Evolutionary conservation across 2,113 vertebrate species (phyloP).

Genomic region (Charina bottae): DNA sequence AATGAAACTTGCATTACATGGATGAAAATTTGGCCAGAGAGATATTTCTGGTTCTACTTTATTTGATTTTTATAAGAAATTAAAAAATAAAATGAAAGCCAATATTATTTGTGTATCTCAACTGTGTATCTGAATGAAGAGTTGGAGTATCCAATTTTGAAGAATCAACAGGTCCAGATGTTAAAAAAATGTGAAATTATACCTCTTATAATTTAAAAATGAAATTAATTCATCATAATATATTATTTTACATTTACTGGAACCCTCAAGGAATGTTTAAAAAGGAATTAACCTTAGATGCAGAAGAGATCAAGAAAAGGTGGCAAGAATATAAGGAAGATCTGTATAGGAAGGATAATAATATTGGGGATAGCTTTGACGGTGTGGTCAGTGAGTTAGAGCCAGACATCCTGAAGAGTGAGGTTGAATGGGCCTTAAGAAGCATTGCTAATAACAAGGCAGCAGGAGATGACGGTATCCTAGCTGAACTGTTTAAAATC

Average conservation of each 20-base stretch:
- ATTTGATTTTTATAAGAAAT: background rate
- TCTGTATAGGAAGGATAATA: too few relatives aligned
- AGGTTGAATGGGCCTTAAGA: too few relatives aligned
- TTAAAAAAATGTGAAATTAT: background rate
- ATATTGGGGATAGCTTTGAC: too few relatives aligned
- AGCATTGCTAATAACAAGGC: too few relatives aligned
- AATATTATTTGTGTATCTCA: background rate
- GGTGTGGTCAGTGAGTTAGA: too few relatives aligned
- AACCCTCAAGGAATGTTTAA: background rate
- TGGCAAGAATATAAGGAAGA: too few relatives aligned
- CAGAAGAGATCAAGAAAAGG: too few relatives aligned
- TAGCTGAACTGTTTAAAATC: too few relatives aligned
- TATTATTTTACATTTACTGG: background rate
- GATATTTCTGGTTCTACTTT: background rate
- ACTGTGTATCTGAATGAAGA: background rate
- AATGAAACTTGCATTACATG: too few relatives aligned
- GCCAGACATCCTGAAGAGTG: too few relatives aligned
- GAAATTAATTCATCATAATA: background rate
- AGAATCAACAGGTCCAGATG: background rate
- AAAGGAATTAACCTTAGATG: too few relatives aligned
- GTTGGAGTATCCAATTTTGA: background rate
- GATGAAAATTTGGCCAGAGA: slow-evolving; percentile 8
- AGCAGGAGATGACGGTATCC: too few relatives aligned
- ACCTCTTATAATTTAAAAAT: background rate
- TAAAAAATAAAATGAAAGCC: background rate